Evolutionary conservation across 2,113 vertebrate genomes (phyloP).

Genomic region (Parus major): DNA sequence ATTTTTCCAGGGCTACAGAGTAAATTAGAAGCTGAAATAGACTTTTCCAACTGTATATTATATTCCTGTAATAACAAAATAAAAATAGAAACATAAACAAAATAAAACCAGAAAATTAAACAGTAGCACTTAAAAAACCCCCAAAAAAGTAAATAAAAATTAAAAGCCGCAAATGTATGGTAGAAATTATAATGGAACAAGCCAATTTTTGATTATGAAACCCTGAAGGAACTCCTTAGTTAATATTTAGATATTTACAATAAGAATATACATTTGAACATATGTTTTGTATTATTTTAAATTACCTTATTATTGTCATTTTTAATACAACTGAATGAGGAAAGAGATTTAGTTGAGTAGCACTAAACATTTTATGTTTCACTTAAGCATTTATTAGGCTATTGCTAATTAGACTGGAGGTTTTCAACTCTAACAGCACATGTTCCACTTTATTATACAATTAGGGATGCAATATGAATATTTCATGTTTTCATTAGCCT

Average conservation of each 20-base stretch:
- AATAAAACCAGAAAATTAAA: background rate
- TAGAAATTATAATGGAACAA: background rate
- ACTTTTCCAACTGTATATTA: background rate
- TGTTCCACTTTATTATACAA: slow-evolving; percentile 34
- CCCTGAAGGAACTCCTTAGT: background rate
- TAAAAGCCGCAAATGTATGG: background rate
- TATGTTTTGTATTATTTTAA: background rate
- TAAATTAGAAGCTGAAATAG: background rate
- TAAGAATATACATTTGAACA: background rate
- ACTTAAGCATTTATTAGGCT: slow-evolving; percentile 12
- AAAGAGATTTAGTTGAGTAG: background rate
- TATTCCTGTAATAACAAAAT: background rate
- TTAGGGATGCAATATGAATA: slow-evolving; percentile 46
- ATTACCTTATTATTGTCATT: background rate
- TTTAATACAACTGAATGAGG: background rate
- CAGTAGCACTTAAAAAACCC: background rate
- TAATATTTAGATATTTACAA: background rate
- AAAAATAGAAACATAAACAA: too few species aligned
- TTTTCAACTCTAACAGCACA: slow-evolving; percentile 6
- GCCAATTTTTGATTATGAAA: background rate
- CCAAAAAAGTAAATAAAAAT: background rate
- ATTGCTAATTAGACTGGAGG: slow-evolving; percentile 7
- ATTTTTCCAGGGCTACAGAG: background rate
- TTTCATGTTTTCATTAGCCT: slow-evolving; percentile 52
- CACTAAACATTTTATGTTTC: background rate